Evolutionary conservation across 2,113 vertebrate species (phyloP), one percentile per base, ranked within the genome.

Genomic region (Pteronura brasiliensis): DNA sequence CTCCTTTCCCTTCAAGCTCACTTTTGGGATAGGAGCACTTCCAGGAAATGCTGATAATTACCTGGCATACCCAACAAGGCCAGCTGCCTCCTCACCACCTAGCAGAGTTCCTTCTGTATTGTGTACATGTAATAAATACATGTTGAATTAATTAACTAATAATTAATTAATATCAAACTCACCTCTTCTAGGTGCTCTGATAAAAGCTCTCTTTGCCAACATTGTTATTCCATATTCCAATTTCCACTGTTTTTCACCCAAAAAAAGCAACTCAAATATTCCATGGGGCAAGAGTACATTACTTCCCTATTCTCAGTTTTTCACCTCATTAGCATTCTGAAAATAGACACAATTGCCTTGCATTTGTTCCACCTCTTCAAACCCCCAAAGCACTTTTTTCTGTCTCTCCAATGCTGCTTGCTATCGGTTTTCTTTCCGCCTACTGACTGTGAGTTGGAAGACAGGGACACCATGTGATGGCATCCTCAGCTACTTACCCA

Each of bases 221-320:
- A 85, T 80, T 92, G 18, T 88, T 49, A 76, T 83, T 93, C 27
- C 6, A 47, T 36, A 85, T 93, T 80, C 61, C 39, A 87, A 92
- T 76, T 80, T 81, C 52, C 39, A 92, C 21, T 47, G 34, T 76
- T 84, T 81, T 69, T 72, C 55, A 55, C 29, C 63, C 65, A 23
- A 76, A 94, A 88, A 94, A 91, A 82, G 14, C 61, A 86, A 92
- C n/a, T n/a, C 7, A 89, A 85, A 57, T 49, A 92, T n/a, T 8
- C 29, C 77, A 65, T 11, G 18, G 23, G 36, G 11, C 42, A 85
- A 47, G 7, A 72, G 20, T 52, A 65, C 5, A 86, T 65, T 55
- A 79, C 47, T 61, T 90, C 39, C 82, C 67, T 42, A 39, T 55
- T 86, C 93, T 86, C 34, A 72, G 42, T 85, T 72, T 94, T 94